phyloP scores from a whole-genome alignment of 2,888 invertebrate species.

The Alcis repandata region DNA sequence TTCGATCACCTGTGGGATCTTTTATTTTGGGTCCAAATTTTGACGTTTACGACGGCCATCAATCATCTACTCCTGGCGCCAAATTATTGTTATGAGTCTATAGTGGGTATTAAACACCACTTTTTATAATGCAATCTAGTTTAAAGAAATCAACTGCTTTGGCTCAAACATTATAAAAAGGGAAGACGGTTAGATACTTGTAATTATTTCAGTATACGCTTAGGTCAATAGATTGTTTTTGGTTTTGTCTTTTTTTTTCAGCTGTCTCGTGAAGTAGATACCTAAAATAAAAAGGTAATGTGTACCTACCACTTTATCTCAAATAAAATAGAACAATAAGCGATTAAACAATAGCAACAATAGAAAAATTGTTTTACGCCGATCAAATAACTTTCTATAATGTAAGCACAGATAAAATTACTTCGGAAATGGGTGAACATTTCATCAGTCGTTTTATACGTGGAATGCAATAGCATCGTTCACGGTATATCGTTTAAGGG shows the following conservation, averaged over 20 bases:
- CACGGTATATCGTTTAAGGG: slow-evolving; percentile 78
- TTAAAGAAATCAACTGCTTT: background rate
- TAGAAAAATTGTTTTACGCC: background rate
- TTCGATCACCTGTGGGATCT: slow-evolving; percentile 57
- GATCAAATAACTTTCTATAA: background rate
- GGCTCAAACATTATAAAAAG: background rate
- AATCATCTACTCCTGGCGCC: slow-evolving; percentile 67
- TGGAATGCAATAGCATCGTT: slow-evolving; percentile 72
- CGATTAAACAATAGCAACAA: background rate
- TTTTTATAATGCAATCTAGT: slow-evolving; percentile 46
- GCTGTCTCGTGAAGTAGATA: too few relatives aligned
- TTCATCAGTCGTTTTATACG: slow-evolving; percentile 70
- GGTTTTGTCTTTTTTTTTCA: too few relatives aligned
- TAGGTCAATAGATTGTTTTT: too few relatives aligned
- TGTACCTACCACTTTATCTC: too few relatives aligned
- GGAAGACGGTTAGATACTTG: too few relatives aligned
- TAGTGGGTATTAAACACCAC: slow-evolving; percentile 58
- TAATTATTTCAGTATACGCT: too few relatives aligned
- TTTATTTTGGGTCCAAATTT: slow-evolving; percentile 65
- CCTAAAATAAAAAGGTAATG: too few relatives aligned
- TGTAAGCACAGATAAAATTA: slow-evolving; percentile 27
- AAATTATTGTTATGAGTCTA: slow-evolving; percentile 69
- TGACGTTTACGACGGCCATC: slow-evolving; percentile 73
- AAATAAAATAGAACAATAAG: background rate
- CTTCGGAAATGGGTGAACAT: slow-evolving; percentile 71